Percentiles rank a stretch among this genome's conserved stretches.
Conservation (phyloP, 1,140 invertebrate genomes). For the Liolophura sinensis region DNA sequence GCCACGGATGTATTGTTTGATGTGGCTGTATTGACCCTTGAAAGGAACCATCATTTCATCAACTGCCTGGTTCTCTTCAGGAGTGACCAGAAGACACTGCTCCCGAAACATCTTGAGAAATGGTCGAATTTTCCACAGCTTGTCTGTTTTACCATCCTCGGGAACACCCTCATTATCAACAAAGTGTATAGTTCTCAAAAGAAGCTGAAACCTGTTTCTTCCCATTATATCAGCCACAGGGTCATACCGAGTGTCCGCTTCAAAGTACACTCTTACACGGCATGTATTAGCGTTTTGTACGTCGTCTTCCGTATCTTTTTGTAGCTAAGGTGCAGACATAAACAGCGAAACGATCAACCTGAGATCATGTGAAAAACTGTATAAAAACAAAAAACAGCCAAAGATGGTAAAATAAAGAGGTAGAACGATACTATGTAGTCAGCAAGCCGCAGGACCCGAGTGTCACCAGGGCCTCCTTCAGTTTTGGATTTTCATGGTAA, state of each 20-base stretch:
- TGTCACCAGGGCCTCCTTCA: no score
- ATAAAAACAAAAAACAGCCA: no score
- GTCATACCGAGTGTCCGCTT: constrained; percentile 12
- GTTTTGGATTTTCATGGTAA: no score
- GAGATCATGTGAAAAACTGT: no score
- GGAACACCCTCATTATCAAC: constrained; percentile 12
- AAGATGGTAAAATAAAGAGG: no score
- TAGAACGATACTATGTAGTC: no score
- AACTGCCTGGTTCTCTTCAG: constrained; percentile 14
- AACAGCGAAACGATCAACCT: no score
- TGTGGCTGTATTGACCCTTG: constrained; percentile 21
- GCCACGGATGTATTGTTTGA: constrained; percentile 27
- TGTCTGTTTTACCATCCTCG: constrained; percentile 12
- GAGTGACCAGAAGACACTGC: constrained; percentile 5
- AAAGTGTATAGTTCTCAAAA: constrained; percentile 15
- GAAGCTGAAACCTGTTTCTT: constrained; percentile 12
- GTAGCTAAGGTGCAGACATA: background rate
- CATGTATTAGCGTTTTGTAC: constrained; percentile 3
- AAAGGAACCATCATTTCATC: constrained; percentile 31
- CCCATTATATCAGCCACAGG: constrained; percentile 17
- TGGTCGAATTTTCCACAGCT: constrained; percentile 17
- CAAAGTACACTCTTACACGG: constrained; percentile 19
- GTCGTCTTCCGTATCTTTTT: background rate
- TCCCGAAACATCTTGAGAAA: constrained; percentile 9
- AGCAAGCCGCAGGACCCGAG: no score